Percentiles rank a stretch among this genome's conserved stretches.
These are phyloP conservation scores for Tragopan temminckii DNA, from an alignment of 2,797 vertebrate species.

Conservation along the genomic window DNA sequence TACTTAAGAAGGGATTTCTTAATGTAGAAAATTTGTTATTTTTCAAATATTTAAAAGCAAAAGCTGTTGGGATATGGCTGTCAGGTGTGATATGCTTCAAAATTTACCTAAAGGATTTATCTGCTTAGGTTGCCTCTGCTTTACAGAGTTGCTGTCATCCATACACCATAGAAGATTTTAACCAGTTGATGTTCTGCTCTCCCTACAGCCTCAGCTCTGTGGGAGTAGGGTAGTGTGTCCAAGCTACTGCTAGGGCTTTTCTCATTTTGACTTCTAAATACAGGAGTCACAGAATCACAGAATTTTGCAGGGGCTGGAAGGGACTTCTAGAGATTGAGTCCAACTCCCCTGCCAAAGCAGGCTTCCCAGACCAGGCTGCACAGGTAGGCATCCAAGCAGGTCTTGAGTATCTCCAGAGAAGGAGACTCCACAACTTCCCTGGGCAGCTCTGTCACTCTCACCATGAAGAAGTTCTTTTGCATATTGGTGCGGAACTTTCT, in stretches of 20 bases:
- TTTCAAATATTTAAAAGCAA: not conserved
- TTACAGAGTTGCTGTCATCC: not conserved
- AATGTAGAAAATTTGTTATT: not conserved
- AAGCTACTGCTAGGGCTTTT: not conserved
- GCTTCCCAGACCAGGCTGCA: too few relatives aligned
- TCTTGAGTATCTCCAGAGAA: too few relatives aligned
- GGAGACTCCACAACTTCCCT: too few relatives aligned
- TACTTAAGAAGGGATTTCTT: not conserved
- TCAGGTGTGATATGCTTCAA: not conserved
- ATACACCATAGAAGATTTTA: not conserved
- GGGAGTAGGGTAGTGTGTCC: not conserved
- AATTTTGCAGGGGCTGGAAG: too few relatives aligned
- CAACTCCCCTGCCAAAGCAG: too few relatives aligned
- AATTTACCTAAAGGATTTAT: not conserved
- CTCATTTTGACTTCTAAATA: not conserved
- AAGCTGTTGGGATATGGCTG: not conserved
- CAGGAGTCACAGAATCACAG: not conserved
- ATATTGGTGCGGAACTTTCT: too few relatives aligned
- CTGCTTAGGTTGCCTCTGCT: not conserved
- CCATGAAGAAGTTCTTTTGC: too few relatives aligned
- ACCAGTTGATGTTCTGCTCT: not conserved
- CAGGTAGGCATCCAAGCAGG: too few relatives aligned
- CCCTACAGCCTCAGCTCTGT: rapidly evolving
- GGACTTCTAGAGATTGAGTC: too few relatives aligned
- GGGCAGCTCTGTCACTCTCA: too few relatives aligned